Percentiles rank a stretch among this genome's conserved stretches.
phyloP scores from a whole-genome alignment of 1,140 invertebrate genomes.

The Trinorchestia longiramus region DNA sequence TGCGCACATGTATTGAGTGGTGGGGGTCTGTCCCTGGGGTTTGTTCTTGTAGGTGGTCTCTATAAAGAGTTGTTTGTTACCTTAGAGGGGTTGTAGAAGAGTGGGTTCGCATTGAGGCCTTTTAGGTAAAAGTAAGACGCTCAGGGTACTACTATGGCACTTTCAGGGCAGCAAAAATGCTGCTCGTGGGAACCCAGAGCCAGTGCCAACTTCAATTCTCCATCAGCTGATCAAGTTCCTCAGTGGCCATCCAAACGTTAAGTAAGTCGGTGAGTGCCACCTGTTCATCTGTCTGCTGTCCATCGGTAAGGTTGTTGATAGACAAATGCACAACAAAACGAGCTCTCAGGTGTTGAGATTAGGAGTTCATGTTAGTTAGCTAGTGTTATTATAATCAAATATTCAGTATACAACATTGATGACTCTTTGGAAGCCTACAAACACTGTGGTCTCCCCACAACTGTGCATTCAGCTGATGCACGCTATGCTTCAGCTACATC shows the following conservation, averaged over 20 bases:
- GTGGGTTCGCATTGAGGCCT: no score
- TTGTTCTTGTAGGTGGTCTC: no score
- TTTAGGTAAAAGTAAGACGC: no score
- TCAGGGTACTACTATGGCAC: no score
- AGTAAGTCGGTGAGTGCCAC: neutral
- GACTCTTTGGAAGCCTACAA: neutral
- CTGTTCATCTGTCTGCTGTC: neutral
- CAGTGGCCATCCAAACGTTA: neutral
- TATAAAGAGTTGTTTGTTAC: no score
- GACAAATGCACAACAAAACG: neutral
- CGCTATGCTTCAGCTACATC: neutral
- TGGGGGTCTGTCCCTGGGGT: no score
- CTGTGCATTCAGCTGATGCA: neutral
- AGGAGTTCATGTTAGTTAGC: neutral
- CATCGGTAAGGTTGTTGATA: neutral
- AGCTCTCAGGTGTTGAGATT: neutral
- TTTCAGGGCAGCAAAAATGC: neutral
- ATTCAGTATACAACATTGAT: neutral
- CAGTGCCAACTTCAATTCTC: neutral
- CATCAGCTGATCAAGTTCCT: neutral
- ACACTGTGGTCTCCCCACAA: neutral
- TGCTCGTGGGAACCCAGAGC: neutral
- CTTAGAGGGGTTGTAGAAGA: no score
- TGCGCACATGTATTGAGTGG: no score
- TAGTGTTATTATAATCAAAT: neutral